Evolutionary conservation across 2,113 vertebrate species (phyloP).

Genomic region (Reinhardtius hippoglossoides): DNA sequence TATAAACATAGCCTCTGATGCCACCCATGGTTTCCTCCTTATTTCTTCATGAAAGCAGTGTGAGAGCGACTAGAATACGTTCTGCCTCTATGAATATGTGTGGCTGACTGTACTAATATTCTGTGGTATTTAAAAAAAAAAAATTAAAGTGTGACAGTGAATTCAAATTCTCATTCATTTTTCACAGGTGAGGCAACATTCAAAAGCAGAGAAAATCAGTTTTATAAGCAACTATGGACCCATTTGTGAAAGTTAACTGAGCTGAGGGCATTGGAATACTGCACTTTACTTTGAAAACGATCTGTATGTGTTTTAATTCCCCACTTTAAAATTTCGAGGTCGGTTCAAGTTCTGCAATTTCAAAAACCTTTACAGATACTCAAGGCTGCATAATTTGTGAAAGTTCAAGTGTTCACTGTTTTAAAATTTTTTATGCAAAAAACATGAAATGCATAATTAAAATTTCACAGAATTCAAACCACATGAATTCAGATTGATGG

Average conservation of each 20-base stretch:
- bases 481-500: neutral
- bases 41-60: slow-evolving; percentile 48
- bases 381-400: neutral
- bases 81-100: slow-evolving; percentile 69
- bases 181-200: neutral
- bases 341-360: too few relatives aligned
- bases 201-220: neutral
- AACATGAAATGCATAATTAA: neutral
- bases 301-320: too few relatives aligned
- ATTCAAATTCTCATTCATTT: slow-evolving; percentile 7
- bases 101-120: slow-evolving; percentile 82
- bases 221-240: neutral
- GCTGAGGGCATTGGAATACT: neutral
- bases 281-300: neutral
- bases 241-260: neutral
- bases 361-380: neutral
- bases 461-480: neutral
- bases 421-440: neutral
- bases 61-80: slow-evolving; percentile 64
- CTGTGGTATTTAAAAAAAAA: slow-evolving; percentile 81
- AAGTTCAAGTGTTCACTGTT: neutral
- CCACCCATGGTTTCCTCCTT: slow-evolving; percentile 48
- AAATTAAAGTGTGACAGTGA: slow-evolving; percentile 82
- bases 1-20: slow-evolving; percentile 64
- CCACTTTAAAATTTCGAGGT: too few relatives aligned